Conservation (phyloP, 1,140 invertebrate genomes). For the Ectropis grisescens region DNA sequence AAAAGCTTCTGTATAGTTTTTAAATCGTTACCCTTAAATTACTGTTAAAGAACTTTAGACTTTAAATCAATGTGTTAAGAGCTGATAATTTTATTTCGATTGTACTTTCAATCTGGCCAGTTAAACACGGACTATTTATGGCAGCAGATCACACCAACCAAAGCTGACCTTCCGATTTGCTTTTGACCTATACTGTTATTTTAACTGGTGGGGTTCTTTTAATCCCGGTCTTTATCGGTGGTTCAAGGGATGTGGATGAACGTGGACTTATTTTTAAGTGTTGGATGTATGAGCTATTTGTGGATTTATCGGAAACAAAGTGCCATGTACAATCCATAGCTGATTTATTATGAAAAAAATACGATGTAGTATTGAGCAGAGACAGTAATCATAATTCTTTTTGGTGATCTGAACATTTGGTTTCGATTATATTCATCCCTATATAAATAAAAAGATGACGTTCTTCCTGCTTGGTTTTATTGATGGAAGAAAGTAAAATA, state of each 20-base stretch:
- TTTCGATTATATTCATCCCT: too few species aligned
- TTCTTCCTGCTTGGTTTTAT: too few species aligned
- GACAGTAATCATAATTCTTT: too few species aligned
- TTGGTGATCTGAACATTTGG: too few species aligned
- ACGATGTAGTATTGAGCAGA: too few species aligned
- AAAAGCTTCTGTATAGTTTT: constrained; percentile 44
- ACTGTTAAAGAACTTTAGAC: background rate
- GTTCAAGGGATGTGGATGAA: constrained; percentile 17
- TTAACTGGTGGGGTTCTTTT: too few species aligned
- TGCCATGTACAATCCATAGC: constrained; percentile 44
- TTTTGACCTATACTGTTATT: background rate
- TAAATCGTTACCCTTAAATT: constrained; percentile 3
- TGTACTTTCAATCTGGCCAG: too few species aligned
- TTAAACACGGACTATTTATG: constrained; percentile 32
- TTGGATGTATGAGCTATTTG: constrained; percentile 40
- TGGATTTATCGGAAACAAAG: constrained; percentile 38
- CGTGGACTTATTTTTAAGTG: constrained; percentile 49
- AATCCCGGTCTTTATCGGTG: too few species aligned
- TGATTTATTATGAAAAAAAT: constrained; percentile 44
- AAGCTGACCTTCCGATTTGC: constrained; percentile 16
- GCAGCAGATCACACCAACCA: constrained; percentile 22
- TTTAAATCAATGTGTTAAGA: too few species aligned
- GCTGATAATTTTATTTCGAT: too few species aligned
- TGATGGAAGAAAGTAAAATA: too few species aligned
- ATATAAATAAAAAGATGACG: too few species aligned